phyloP scores from a whole-genome alignment of 92 coral and sea anemone species.

The Palythoa grandiflora region DNA sequence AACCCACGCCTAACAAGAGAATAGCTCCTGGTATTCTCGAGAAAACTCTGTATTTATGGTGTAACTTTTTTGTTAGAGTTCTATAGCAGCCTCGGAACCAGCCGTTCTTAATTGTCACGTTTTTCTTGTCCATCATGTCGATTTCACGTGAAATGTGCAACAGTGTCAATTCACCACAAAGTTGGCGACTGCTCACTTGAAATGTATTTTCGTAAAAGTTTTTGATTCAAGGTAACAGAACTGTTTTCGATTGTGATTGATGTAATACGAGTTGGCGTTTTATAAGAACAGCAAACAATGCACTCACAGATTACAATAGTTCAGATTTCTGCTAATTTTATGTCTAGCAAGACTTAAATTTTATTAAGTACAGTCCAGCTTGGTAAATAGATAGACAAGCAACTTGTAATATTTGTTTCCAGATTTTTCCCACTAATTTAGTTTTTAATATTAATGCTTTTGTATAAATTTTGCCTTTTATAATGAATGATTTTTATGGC shows the following conservation, averaged over 20 bases:
- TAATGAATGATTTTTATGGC: neutral
- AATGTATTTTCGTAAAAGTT: neutral
- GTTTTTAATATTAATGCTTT: neutral
- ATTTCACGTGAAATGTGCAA: constrained; percentile 23
- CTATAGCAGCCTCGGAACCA: neutral
- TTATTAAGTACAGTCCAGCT: neutral
- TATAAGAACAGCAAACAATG: neutral
- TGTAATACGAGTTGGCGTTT: neutral
- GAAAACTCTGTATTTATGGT: neutral
- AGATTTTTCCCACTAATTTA: neutral
- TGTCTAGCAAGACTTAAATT: neutral
- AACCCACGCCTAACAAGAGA: constrained; percentile 15
- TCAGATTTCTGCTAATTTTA: neutral
- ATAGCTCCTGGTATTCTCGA: constrained; percentile 1
- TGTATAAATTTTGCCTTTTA: neutral
- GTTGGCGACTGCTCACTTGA: neutral
- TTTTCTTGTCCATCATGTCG: neutral
- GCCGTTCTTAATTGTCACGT: neutral
- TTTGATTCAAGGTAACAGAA: neutral
- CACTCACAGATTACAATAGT: neutral
- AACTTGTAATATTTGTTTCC: neutral
- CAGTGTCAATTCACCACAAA: neutral
- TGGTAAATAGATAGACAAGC: neutral
- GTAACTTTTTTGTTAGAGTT: neutral
- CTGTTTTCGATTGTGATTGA: neutral